Base-by-base conservation (phyloP, 2,113 vertebrate genomes). In the Anoplopoma fimbria region DNA sequence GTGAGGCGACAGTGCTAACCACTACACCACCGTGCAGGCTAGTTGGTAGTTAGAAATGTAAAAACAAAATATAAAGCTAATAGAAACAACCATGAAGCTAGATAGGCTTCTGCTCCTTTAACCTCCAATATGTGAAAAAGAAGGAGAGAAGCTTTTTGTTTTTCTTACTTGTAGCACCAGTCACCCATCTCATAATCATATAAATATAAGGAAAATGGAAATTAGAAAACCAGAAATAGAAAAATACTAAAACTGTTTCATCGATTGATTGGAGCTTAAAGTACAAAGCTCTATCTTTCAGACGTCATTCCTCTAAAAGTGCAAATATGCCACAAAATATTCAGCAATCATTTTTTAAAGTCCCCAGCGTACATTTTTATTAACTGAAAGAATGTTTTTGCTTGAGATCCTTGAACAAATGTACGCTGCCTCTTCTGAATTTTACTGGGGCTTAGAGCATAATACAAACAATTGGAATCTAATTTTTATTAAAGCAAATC, bases 401-500 rank as follows among this genome's bases (percentile, higher is more conserved):
- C 27, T 69, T 61, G 75, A 81, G 13, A 77, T 83, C 82, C 82
- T 89, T 92, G 88, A 88, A 84, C 57, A 81, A 70, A 67, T 10
- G 13, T 33, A 40, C 1, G 58, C 57, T 55, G 69, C 68, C 42
- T 73, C 55, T 49, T 75, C 65, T 75, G 58, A 63, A 71, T 76
- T 84, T 23, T 49, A 77, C 79, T 21, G 51, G 73, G 63, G 62
- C 67, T 78, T 25, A 1, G 75, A 55, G 61, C 34, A 40, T 62
- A 83, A 88, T 77, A 79, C 77, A 78, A 86, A 83, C 25, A 71
- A 75, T 61, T 60, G 12, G 70, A 82, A 87, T 79, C 71, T 36
- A 47, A 72, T 91, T 85, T 84, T 67, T 87, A 53, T 42, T 78
- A 83, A 80, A 71, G 57, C 64, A 74, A 88, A 82, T 67, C 23